Conservation (phyloP, 2,888 invertebrate species). For the Epinotia nisella region DNA sequence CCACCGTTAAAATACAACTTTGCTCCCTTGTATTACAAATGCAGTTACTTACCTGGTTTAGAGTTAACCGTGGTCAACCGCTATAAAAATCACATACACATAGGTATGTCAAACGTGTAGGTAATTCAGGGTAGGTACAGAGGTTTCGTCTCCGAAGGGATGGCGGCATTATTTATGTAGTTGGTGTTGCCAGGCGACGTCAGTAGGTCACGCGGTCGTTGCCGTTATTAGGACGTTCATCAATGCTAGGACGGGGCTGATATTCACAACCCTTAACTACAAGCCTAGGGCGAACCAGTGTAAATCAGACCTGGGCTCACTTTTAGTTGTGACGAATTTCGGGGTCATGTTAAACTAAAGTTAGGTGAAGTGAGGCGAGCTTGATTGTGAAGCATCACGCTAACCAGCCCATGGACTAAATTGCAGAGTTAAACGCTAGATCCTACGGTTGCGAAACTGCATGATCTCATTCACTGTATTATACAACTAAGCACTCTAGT, state of each 20-base stretch:
- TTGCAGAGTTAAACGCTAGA: conserved; percentile 11
- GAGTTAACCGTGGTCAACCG: too few species aligned
- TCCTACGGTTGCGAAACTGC: conserved; percentile 12
- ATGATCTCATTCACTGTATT: background rate
- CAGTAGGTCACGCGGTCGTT: conserved; percentile 56
- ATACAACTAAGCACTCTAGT: background rate
- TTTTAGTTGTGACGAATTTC: background rate
- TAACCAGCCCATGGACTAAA: background rate
- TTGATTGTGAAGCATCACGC: background rate
- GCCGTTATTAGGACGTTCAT: conserved; percentile 46
- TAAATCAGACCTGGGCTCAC: background rate
- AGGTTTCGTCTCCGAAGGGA: conserved; percentile 24
- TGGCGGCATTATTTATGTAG: conserved; percentile 48
- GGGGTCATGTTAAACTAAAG: background rate
- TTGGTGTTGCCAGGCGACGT: conserved; percentile 55
- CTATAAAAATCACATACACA: background rate
- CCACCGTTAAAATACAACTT: too few species aligned
- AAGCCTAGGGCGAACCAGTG: background rate
- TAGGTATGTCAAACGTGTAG: background rate
- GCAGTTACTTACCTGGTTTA: too few species aligned
- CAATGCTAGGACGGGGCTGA: conserved; percentile 6
- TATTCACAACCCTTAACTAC: background rate
- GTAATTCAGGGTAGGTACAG: background rate
- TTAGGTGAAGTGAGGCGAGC: background rate
- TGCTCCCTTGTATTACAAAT: too few species aligned